Evolutionary conservation across 2,113 vertebrate species (phyloP).

Genomic region (Lepidothrix coronata): DNA sequence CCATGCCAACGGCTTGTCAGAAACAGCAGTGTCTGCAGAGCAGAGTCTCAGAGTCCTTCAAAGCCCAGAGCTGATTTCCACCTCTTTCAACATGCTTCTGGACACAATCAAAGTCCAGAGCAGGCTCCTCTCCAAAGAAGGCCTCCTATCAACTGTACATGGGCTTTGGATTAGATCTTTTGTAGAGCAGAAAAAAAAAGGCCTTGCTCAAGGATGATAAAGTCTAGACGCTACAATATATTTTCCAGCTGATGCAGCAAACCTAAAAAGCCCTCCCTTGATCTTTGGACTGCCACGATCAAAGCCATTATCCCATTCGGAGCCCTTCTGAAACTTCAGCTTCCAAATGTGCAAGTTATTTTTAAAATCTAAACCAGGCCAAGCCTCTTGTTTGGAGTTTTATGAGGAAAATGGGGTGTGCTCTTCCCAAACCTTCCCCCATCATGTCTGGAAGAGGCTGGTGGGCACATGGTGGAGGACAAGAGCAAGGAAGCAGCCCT

Average conservation of each 20-base stretch:
- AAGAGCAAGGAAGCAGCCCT: not conserved
- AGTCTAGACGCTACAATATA: constrained; percentile 57
- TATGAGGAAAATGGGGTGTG: constrained; percentile 10
- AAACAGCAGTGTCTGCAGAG: not conserved
- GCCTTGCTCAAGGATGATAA: constrained; percentile 10
- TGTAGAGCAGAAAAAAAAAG: not conserved
- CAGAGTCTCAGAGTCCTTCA: not conserved
- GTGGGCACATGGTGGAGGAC: not conserved
- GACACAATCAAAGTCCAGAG: not conserved
- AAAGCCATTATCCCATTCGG: constrained; percentile 38
- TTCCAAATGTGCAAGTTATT: constrained; percentile 65
- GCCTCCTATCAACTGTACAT: not conserved
- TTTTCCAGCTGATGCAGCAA: constrained; percentile 60
- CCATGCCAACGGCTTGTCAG: rapidly evolving
- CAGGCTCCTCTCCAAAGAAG: not conserved
- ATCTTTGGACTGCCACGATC: constrained; percentile 46
- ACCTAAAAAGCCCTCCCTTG: constrained; percentile 37
- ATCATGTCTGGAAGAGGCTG: not conserved
- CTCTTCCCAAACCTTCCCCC: not conserved
- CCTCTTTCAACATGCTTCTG: not conserved
- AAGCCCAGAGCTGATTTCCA: not conserved
- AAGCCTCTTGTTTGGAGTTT: constrained; percentile 33
- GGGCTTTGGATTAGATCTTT: constrained; percentile 26
- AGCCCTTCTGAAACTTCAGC: constrained; percentile 61
- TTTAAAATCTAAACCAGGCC: constrained; percentile 67